A percentile compares a stretch with the other conserved stretches of the same genome.
phyloP scores from a whole-genome alignment of 2,888 invertebrate species.

The Drosophila paranaensis region DNA sequence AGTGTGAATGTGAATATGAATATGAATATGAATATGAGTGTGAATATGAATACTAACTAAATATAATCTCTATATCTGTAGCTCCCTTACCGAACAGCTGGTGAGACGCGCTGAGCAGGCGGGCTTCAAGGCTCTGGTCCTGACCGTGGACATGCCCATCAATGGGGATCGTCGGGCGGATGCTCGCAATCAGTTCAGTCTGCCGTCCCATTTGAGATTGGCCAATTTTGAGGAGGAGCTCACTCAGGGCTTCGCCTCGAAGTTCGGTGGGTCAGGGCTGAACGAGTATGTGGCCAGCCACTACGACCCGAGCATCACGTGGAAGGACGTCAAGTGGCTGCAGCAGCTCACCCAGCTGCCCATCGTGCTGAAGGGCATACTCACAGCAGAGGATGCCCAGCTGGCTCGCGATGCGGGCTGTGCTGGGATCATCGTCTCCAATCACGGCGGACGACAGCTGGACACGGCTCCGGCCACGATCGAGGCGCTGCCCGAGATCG shows the following conservation, averaged over 20 bases:
- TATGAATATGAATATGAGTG: neutral
- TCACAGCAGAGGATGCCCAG: slow-evolving; percentile 94
- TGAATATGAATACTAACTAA: neutral
- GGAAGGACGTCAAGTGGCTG: slow-evolving; percentile 95
- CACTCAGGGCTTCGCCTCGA: slow-evolving; percentile 63
- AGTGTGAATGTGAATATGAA: neutral
- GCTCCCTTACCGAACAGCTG: slow-evolving; percentile 88
- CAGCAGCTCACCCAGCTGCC: slow-evolving; percentile 91
- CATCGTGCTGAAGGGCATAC: slow-evolving; percentile 93
- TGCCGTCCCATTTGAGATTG: slow-evolving; percentile 92
- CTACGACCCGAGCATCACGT: slow-evolving; percentile 92
- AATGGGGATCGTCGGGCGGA: slow-evolving; percentile 94
- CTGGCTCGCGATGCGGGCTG: slow-evolving; percentile 91
- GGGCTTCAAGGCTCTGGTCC: slow-evolving; percentile 92
- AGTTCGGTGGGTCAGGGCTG: slow-evolving; percentile 87
- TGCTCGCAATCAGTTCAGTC: slow-evolving; percentile 91
- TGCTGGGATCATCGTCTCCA: slow-evolving; percentile 94
- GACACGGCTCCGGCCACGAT: slow-evolving; percentile 91
- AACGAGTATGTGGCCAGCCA: slow-evolving; percentile 91
- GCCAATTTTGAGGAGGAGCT: slow-evolving; percentile 90
- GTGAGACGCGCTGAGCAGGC: slow-evolving; percentile 91
- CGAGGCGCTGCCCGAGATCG: slow-evolving; percentile 92
- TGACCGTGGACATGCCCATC: slow-evolving; percentile 94
- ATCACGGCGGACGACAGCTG: slow-evolving; percentile 95
- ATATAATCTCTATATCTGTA: slow-evolving; percentile 22